Percentiles rank a stretch among this genome's conserved stretches.
These are phyloP conservation scores for Brachystomella parvula DNA, from an alignment of 1,140 invertebrate genomes.

Conservation along the genomic window DNA sequence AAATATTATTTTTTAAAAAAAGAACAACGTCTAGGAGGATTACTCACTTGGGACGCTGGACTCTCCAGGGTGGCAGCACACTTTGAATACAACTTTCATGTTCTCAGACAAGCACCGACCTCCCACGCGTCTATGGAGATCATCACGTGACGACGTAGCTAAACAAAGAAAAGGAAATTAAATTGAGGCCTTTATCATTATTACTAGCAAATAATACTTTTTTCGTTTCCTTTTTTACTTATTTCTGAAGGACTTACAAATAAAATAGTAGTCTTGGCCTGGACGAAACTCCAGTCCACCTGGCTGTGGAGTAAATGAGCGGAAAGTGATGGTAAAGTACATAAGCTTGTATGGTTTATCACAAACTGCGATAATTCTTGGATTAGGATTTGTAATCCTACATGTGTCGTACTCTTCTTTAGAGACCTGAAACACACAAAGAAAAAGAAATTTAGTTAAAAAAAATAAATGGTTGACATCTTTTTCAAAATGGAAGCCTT, in stretches of 20 bases:
- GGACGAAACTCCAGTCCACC: conserved; percentile 88
- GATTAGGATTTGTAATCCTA: conserved; percentile 86
- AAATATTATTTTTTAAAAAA: neutral
- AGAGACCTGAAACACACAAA: conserved; percentile 54
- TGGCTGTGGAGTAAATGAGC: conserved; percentile 89
- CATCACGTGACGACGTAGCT: conserved; percentile 82
- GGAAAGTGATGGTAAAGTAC: conserved; percentile 94
- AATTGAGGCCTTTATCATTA: no score
- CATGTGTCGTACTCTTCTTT: conserved; percentile 94
- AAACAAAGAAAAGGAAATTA: conserved; percentile 38
- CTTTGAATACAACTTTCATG: conserved; percentile 94
- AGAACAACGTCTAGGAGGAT: neutral
- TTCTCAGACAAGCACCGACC: conserved; percentile 83
- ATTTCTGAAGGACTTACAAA: no score
- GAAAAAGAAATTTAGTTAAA: conserved; percentile 18
- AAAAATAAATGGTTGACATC: neutral
- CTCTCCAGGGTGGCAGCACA: conserved; percentile 64
- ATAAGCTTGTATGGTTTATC: conserved; percentile 87
- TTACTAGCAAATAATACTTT: no score
- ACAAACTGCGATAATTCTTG: conserved; percentile 86
- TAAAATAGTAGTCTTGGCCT: conserved; percentile 92
- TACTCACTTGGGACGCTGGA: conserved; percentile 44
- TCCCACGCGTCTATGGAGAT: conserved; percentile 78
- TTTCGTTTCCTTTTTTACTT: no score
- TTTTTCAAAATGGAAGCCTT: neutral